Evolutionary conservation across 1,140 invertebrate species (phyloP), one percentile per base, ranked within the genome.

Genomic region (Thalassaphorura encarpata): DNA sequence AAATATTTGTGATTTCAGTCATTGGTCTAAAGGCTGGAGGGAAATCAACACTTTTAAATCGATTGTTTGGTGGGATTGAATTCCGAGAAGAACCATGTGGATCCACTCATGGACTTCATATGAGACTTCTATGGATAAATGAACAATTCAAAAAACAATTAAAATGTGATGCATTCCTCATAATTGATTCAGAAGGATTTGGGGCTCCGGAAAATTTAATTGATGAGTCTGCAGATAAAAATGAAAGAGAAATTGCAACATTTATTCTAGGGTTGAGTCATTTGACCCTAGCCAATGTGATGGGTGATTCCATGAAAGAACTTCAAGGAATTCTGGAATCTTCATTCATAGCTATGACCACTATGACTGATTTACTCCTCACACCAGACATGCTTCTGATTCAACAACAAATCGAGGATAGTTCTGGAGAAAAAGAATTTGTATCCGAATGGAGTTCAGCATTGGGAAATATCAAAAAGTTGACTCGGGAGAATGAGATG

Each of bases 31-130:
- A 60, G 24, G 54, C 58, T 3, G 49, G 52, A 1, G 52, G 52
- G 11, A 60, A 60, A 43, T 60, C 58, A 1, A 60, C 58, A 18
- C 31, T 60, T 19, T 36, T 60, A 16, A 60, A 60, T 36, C 52
- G 52, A 19, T 40, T 60, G 13, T 60, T 60, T 39, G n/a, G n/a
- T n/a, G 58, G 31, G 1, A 54, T 52, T 24, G 50, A 60, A 28
- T 60, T 60, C 26, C 36, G 46, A 3, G 52, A 49, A 6, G 54
- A 52, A 11, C 39, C 54, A n/a, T 52, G 58, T 15, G 23, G 52
- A 36, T 60, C 52, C 19, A 60, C 58, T 1, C 29, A 28, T 29
- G 58, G 58, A 3, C 21, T 60, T 1, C 54, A 50, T 27, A 60
- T 60, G 58, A 23, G 58, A 0, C 19, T 60, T 18, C 16, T 60